Evolutionary conservation across 2,888 invertebrate species (phyloP), one percentile per base, ranked within the genome.

Genomic region (Mythimna impura): DNA sequence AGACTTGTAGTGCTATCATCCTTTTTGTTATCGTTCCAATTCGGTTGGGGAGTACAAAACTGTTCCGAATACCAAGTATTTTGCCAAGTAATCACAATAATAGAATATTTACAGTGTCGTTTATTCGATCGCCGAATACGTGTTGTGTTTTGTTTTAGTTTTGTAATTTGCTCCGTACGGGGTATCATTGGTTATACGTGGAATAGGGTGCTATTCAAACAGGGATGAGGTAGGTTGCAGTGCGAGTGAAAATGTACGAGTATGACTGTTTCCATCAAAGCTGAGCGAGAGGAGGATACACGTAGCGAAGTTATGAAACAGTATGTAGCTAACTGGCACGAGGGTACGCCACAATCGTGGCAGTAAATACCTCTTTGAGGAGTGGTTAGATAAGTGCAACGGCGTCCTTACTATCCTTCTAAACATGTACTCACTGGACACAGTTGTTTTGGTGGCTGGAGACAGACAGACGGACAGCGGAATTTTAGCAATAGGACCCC

Each of bases 41-140:
- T 73, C 25, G 20, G 52, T 10, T 3, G 30, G 43, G 22, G 12
- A 14, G 30, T 5, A 12, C 17, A 17, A 52, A 73, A 34, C 40
- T 50, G 65, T 65, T 61, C 50, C 50, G 80, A 76, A 79, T 73
- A 79, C 61, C 20, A 77, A 73, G 57, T 65, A 57, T 52, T 73
- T 66, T 52, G 5, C 50, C 17, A 43, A 62, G 54, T 62, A 30
- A 57, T 62, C 57, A 66, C 43, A 66, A 66, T 73, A 62, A 66
- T 66, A 72, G 61, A 77, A 79, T 77, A 73, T 66, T 79, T 73
- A 66, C 50, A 36, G 12, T 57, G 50, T 43, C 65, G 8, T 17
- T 71, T 54, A 78, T 71, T 78, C 47, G 22, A 70, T 63, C 47
- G 10, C 63, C 9, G 14, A 71, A 71, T 64, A 64, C 78, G 72